These are phyloP conservation scores for Agriopis aurantiaria DNA, from an alignment of 2,888 invertebrate genomes.

Conservation along the genomic window DNA sequence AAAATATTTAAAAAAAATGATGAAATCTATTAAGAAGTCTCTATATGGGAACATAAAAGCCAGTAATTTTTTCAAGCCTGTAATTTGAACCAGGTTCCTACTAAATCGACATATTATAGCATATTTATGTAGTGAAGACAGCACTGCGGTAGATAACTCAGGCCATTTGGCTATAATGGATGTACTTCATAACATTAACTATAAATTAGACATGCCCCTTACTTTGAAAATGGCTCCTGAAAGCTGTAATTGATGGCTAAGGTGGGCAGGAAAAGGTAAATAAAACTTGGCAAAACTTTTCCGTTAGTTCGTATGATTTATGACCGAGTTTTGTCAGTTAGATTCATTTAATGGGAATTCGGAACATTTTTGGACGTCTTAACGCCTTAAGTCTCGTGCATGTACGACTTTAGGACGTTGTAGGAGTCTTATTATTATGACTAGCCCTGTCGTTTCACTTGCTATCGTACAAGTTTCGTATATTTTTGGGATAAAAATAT, in stretches of 20 bases:
- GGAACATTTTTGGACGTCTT: background rate
- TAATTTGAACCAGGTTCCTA: constrained; percentile 4
- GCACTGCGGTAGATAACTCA: constrained; percentile 77
- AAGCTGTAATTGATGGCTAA: constrained; percentile 31
- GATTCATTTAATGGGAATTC: constrained; percentile 15
- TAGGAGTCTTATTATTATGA: too few species aligned
- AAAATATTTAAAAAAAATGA: too few species aligned
- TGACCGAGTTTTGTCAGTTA: constrained; percentile 18
- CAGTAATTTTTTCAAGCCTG: background rate
- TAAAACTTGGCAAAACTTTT: constrained; percentile 21
- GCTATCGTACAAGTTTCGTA: too few species aligned
- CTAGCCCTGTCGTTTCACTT: too few species aligned
- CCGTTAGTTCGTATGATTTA: constrained; percentile 17
- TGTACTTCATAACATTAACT: constrained; percentile 34
- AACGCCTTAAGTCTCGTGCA: constrained; percentile 2
- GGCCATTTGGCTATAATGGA: constrained; percentile 50
- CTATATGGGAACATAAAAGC: background rate
- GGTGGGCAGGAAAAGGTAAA: constrained; percentile 21
- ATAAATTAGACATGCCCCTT: constrained; percentile 33
- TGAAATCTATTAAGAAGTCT: too few species aligned
- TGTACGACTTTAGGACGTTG: background rate
- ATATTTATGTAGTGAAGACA: constrained; percentile 51
- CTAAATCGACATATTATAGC: constrained; percentile 1
- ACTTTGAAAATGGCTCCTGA: constrained; percentile 28
- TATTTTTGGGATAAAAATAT: too few species aligned